phyloP scores from a whole-genome alignment of 92 coral and sea anemone genomes.

The Bergia sp. region DNA sequence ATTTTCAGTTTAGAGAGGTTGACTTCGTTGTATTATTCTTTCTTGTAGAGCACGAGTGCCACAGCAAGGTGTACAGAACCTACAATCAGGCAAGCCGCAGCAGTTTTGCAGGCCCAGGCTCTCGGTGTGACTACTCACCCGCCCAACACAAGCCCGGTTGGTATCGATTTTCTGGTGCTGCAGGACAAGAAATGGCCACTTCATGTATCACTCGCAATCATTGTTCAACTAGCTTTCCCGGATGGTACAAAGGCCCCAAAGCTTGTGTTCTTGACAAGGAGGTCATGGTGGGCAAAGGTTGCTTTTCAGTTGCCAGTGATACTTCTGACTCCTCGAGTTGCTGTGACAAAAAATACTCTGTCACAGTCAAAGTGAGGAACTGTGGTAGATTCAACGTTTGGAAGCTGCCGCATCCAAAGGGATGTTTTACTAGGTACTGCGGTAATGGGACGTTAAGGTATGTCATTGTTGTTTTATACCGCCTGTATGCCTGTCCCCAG shows the following conservation, averaged over 20 bases:
- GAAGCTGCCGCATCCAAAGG: not conserved
- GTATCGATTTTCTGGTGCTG: constrained; percentile 43
- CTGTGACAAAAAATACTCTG: not conserved
- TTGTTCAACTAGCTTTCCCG: constrained; percentile 12
- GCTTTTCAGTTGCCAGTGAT: constrained; percentile 3
- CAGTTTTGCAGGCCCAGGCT: constrained; percentile 9
- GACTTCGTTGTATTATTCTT: not conserved
- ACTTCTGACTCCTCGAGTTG: not conserved
- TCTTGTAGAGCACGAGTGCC: constrained; percentile 33
- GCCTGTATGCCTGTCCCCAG: too few relatives aligned
- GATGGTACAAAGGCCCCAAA: constrained; percentile 25
- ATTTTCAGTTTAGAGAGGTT: not conserved
- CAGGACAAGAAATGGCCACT: constrained; percentile 38
- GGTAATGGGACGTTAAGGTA: constrained; percentile 23
- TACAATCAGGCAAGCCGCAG: constrained; percentile 29
- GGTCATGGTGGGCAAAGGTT: not conserved
- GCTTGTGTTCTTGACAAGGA: constrained; percentile 21
- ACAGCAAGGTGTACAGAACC: constrained; percentile 11
- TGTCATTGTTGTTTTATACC: not conserved
- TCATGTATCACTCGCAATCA: constrained; percentile 3
- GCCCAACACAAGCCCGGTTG: constrained; percentile 24
- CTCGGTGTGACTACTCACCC: not conserved
- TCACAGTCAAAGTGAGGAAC: constrained; percentile 8
- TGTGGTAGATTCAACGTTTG: constrained; percentile 34
- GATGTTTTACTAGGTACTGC: constrained; percentile 16